Percentiles rank a stretch among this genome's conserved stretches.
phyloP scores from a whole-genome alignment of 2,888 invertebrate genomes.

The Leucoma salicis region DNA sequence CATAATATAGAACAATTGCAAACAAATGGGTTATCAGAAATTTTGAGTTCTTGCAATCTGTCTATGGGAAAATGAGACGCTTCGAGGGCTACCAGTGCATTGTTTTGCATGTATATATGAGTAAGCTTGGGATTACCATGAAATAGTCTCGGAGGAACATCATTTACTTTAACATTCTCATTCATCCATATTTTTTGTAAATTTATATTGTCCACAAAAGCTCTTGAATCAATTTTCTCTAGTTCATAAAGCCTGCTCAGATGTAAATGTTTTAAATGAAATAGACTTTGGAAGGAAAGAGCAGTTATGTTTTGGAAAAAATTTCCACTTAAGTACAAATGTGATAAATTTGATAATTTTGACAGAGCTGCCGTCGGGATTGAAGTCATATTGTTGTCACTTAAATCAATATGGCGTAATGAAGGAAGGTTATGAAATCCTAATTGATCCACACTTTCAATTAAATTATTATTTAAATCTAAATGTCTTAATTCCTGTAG shows the following conservation, averaged over 20 bases:
- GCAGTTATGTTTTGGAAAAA: constrained; percentile 87
- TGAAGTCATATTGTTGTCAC: constrained; percentile 90
- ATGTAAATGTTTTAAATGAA: constrained; percentile 89
- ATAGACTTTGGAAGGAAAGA: constrained; percentile 91
- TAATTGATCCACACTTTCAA: constrained; percentile 86
- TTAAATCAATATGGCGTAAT: constrained; percentile 88
- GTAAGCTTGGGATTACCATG: constrained; percentile 91
- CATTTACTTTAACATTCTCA: constrained; percentile 87
- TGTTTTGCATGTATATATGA: constrained; percentile 88
- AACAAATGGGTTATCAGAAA: constrained; percentile 91
- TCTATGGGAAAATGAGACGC: constrained; percentile 92
- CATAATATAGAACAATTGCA: constrained; percentile 94
- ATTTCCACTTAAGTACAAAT: constrained; percentile 90
- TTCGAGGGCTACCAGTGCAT: constrained; percentile 88
- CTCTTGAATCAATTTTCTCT: constrained; percentile 87
- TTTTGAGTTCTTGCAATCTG: constrained; percentile 86
- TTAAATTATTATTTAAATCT: constrained; percentile 88
- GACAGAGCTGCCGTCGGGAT: constrained; percentile 90
- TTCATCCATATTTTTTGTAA: constrained; percentile 90
- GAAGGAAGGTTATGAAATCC: constrained; percentile 89
- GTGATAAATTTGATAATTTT: constrained; percentile 88
- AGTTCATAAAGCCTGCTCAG: constrained; percentile 86
- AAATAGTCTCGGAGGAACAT: constrained; percentile 91
- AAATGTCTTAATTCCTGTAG: constrained; percentile 87
- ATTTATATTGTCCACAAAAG: constrained; percentile 93